Evolutionary conservation across 2,797 vertebrate species (phyloP), one percentile per base, ranked within the genome.

Genomic region (Loris lydekkerianus): DNA sequence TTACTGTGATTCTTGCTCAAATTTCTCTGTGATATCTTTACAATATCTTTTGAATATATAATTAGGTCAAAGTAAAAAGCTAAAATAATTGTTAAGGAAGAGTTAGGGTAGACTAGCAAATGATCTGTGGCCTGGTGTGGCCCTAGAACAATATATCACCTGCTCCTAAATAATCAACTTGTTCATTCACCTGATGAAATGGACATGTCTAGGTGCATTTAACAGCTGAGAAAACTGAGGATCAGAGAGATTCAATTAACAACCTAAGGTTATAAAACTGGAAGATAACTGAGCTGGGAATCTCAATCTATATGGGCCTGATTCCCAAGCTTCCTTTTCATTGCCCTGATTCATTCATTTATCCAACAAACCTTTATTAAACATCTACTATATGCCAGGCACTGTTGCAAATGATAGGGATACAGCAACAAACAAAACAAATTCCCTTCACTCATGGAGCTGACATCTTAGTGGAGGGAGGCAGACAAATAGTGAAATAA

Each of bases 11-110:
- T 82, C 34, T 72, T 93, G 75, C 15, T 63, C 17, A 86, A 21
- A n/a, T 82, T 15, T 91, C 6, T 94, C 46, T 86, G 29, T 75
- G 80, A 37, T 27, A 7, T 89, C 31, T 77, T 88, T 84, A 43
- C 4, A 91, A 43, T 60, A 63, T 75, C 40, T 20, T 80, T 27
- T 60, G 72, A 77, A 46, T 65, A 13, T 53, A 76, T 61, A 67
- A 91, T 87, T 81, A 82, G 87, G 87, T 91, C 46, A 91, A 78
- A 84, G 8, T 67, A 84, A 76, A 92, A 96, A 9, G 2, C 31
- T 86, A 60, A 56, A 63, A 75, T 56, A 85, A n/a, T 93, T 76
- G 5, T 89, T 95, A 86, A 76, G 29, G 31, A 46, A 69, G 56
- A 93, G 10, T 37, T 73, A 34, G 14, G 13, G 6, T 73, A 8